These are phyloP conservation scores for Gymnarchus niloticus DNA, from an alignment of 2,113 vertebrate species.

Conservation along the genomic window DNA sequence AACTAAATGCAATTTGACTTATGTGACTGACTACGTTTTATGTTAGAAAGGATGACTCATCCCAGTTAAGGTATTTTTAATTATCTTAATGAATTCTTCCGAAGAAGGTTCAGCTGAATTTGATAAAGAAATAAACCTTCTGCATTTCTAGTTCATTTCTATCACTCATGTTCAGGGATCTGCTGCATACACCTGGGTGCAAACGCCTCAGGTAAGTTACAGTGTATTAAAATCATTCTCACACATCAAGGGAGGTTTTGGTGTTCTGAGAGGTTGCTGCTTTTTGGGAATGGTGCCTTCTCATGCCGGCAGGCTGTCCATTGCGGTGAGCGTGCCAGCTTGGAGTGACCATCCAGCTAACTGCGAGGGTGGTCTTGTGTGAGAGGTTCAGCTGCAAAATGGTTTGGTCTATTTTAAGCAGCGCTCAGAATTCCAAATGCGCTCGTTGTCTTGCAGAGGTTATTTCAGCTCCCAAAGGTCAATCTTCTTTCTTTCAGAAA, in stretches of 20 bases:
- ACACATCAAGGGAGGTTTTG: no score
- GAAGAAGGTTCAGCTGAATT: neutral
- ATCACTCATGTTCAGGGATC: neutral
- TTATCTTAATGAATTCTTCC: neutral
- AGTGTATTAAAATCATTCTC: neutral
- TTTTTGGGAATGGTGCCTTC: neutral
- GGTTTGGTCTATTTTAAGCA: no score
- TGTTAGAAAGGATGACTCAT: neutral
- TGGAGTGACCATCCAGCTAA: neutral
- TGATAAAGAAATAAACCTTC: neutral
- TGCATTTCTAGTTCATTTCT: neutral
- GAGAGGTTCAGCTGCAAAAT: no score
- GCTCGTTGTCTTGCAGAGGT: neutral
- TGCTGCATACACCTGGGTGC: neutral
- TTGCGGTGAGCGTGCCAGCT: neutral
- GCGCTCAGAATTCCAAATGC: neutral
- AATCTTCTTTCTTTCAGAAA: neutral
- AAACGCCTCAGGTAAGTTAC: neutral
- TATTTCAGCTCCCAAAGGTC: neutral
- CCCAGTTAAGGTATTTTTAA: neutral
- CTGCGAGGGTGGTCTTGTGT: neutral
- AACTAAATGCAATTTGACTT: neutral
- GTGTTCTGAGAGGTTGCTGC: neutral
- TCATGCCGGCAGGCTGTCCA: neutral
- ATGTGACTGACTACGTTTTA: neutral